Evolutionary conservation across 2,888 invertebrate species (phyloP), one percentile per base, ranked within the genome.

Genomic region (Thera britannica): DNA sequence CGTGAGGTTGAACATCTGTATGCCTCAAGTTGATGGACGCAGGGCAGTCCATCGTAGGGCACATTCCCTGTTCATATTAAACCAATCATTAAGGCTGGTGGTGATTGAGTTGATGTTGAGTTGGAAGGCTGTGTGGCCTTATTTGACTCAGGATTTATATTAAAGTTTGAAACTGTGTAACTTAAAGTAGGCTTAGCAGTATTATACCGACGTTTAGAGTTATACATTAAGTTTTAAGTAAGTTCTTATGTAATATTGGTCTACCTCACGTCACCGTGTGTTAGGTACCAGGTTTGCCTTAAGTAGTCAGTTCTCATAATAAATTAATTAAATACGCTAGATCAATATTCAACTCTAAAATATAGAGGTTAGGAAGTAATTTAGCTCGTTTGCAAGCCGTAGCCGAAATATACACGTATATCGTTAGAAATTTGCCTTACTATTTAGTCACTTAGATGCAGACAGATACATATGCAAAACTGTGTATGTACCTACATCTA

Each of bases 211-310:
- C 82, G 79, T 77, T 77, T 83, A 85, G 80, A 77, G 80, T 80
- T 76, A 79, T 80, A 76, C 77, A 77, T 75, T 75, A 81, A 78
- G 79, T 76, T 79, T 81, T 81, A 84, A 81, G 78, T 81, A 54
- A 58, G 44, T 66, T 58, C 78, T 81, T 81, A 71, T 78, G 75
- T 83, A 78, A 85, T 76, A 87, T 85, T 82, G 77, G 83, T 83
- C 90, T 91, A 91, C 92, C 92, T 91, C 92, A 88, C 82, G 81
- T 80, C 80, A 86, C 62, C 84, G 84, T 86, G 82, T 86, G 81
- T 82, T 83, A 76, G 70, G 73, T 73, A 79, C 75, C 75, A 75
- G 75, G 65, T 68, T 72, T 62, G 58, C 57, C 70, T 71, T 74
- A 70, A 63, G 68, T 73, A 75, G 69, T 72, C 68, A 62, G 52